Base-by-base conservation (phyloP, 2,888 invertebrate species). In the Perdita meconis region DNA sequence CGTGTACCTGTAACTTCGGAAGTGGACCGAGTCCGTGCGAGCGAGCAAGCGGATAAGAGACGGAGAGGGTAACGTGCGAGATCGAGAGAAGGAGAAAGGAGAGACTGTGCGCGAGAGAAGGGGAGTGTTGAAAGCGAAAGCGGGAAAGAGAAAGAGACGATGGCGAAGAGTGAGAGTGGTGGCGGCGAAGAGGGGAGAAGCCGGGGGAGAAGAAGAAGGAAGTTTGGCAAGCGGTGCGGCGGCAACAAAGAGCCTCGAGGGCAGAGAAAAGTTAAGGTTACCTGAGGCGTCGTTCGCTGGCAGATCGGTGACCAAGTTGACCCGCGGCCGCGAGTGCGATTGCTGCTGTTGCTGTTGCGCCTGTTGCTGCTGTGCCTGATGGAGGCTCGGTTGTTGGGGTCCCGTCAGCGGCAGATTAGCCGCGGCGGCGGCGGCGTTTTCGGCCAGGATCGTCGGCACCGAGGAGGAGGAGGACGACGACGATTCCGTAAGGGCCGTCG, bases 141-240 rank as follows among this genome's bases (percentile, higher is more conserved):
- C 68, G 75, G 80, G 80, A 76, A 74, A 74, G 63, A 78, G 56
- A 78, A 55, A 68, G 64, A 76, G 42, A 77, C 47, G 50, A 60
- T 38, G 34, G 70, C 38, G 50, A 53, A 81, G 76, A 63, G 78
- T n/a, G 66, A 66, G 75, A 74, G 80, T 61, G 66, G 30, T 30
- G 30, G 2, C 74, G 53, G 34, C 44, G 30, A 40, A 60, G n/a
- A 50, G 59, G 53, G 57, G 60, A 16, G 51, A 74, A 68, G 61
- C 44, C 30, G 22, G 65, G 6, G 30, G 53, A 68, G 63, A 72
- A 55, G 70, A 75, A 61, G 71, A 65, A 61, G 36, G 75, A 69
- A 78, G 81, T 81, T 84, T 82, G 86, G 87, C 86, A 88, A 88
- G 87, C 87, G 83, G 83, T 83, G 80, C 74, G 53, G 80, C 82